A percentile compares a stretch with the other conserved stretches of the same genome.
These are phyloP conservation scores for Scopus umbretta DNA, from an alignment of 2,113 vertebrate species.

Conservation along the genomic window DNA sequence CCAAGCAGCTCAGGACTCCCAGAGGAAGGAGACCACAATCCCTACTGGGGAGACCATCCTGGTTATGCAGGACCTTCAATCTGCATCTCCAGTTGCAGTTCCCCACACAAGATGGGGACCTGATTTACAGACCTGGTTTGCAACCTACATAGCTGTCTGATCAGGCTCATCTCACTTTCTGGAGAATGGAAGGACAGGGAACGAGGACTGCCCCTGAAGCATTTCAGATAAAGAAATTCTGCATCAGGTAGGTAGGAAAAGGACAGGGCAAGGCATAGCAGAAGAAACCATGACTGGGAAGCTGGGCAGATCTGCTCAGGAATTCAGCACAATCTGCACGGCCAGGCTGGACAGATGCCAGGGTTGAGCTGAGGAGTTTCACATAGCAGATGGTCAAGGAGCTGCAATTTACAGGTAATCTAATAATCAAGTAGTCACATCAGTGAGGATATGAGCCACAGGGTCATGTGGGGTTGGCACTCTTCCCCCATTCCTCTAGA, in stretches of 20 bases:
- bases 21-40: neutral
- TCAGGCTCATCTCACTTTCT: neutral
- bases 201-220: rapidly evolving
- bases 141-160: neutral
- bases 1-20: neutral
- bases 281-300: neutral
- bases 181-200: neutral
- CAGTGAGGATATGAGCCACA: neutral
- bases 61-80: neutral
- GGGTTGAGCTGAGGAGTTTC: neutral
- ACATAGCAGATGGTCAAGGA: slow-evolving; percentile 45
- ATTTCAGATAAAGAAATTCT: rapidly evolving
- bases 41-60: neutral
- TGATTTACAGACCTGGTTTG: neutral
- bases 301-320: neutral
- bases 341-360: slow-evolving; percentile 1
- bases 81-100: neutral
- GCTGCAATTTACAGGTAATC: slow-evolving; percentile 41
- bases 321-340: neutral
- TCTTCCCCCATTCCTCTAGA: neutral
- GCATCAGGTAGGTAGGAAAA: neutral
- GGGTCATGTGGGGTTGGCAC: neutral
- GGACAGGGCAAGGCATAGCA: neutral
- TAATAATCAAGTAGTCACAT: slow-evolving; percentile 31
- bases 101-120: rapidly evolving